Percentiles rank a stretch among this genome's conserved stretches.
phyloP scores from a whole-genome alignment of 2,113 vertebrate species.

The Pandion haliaetus region DNA sequence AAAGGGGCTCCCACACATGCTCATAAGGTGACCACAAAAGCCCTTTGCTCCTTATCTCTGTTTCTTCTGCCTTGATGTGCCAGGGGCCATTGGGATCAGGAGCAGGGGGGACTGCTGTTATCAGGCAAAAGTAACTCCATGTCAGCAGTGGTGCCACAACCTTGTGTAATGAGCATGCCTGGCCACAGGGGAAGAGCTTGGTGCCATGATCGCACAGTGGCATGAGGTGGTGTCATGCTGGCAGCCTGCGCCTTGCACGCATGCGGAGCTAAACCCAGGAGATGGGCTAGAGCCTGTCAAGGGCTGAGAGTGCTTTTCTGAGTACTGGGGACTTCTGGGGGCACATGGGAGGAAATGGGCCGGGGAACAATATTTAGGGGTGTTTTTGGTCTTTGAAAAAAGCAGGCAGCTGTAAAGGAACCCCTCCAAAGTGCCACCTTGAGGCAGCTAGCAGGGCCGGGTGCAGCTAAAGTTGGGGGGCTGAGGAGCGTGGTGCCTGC shows the following conservation, averaged over 20 bases:
- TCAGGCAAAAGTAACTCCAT: neutral
- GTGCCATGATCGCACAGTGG: neutral
- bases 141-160: neutral
- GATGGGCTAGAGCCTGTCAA: neutral
- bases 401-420: neutral
- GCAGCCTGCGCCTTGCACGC: neutral
- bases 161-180: neutral
- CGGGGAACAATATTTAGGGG: neutral
- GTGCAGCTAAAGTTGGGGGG: neutral
- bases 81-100: neutral
- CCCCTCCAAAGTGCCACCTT: neutral
- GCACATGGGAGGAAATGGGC: neutral
- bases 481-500: neutral
- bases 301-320: neutral
- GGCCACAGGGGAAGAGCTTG: neutral
- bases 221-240: neutral
- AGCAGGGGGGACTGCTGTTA: neutral
- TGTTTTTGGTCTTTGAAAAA: neutral
- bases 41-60: rapidly evolving
- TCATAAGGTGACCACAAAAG: neutral
- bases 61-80: neutral
- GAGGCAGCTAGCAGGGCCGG: neutral
- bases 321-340: neutral
- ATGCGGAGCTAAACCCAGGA: neutral
- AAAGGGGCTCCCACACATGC: neutral